Base-by-base conservation (phyloP, 2,888 invertebrate species). In the Troilus luridus region DNA sequence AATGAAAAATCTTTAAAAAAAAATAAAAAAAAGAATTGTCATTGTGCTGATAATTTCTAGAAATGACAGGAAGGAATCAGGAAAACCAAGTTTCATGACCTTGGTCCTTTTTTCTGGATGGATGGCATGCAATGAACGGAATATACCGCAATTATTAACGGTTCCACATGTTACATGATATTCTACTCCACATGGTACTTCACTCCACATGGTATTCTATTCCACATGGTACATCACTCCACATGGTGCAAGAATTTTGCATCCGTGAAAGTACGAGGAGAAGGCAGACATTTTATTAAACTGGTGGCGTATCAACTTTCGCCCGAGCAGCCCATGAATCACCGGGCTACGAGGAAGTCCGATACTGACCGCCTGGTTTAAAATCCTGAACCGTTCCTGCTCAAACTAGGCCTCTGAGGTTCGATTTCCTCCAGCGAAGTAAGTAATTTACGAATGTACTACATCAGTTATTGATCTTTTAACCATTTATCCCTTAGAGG, bases 221-320 rank as follows among this genome's bases (percentile, higher is more conserved):
- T 19, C 72, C 27, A 41, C 19, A 19, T 77, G 72, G 21, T 14
- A 59, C 7, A 6, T 59, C 59, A 59, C 59, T 59, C 5, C 59
- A 59, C 14, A 59, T 59, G 17, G 27, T 27, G 3, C 27, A 77
- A 77, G 72, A 77, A 77, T 77, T 77, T 77, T 77, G 72, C 72
- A 77, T 77, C 9, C 41, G 72, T 41, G 72, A 77, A 77, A 77
- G 72, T 77, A 77, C 24, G 41, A 8, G 72, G 72, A 77, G 72
- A 77, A 77, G 10, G 72, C 72, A 77, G 9, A 17, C 6, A 41
- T 77, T 77, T 77, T 77, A 41, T 77, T 41, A 41, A 77, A 77
- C 24, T 21, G 24, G 27, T 77, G 41, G 72, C 72, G 41, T 77
- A 77, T 77, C 72, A 77, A 77, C 72, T 77, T 77, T 77, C 72